A percentile compares a stretch with the other conserved stretches of the same genome.
These are phyloP conservation scores for Loripinus fragilis DNA, from an alignment of 2,888 invertebrate genomes.

Conservation along the genomic window DNA sequence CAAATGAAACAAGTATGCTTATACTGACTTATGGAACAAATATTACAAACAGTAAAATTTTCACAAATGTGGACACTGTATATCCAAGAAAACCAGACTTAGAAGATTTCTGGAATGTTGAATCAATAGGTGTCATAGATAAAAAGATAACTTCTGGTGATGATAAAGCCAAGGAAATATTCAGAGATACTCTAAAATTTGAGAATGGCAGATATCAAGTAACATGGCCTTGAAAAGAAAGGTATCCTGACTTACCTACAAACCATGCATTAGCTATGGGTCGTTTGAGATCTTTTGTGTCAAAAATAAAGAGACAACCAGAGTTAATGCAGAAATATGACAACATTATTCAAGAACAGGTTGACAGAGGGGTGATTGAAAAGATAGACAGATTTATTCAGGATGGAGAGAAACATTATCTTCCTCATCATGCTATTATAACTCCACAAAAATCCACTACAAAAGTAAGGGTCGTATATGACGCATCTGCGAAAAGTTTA, in stretches of 20 bases:
- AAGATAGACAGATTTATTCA: neutral
- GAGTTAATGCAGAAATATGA: neutral
- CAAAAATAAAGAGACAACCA: neutral
- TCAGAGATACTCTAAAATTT: neutral
- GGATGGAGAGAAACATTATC: neutral
- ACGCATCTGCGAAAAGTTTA: neutral
- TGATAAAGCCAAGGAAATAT: neutral
- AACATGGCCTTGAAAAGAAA: neutral
- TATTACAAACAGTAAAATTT: neutral
- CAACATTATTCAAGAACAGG: neutral
- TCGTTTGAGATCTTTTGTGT: neutral
- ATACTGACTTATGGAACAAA: neutral
- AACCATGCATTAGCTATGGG: neutral
- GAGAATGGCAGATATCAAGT: neutral
- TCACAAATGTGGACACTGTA: neutral
- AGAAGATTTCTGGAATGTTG: neutral
- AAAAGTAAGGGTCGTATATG: neutral
- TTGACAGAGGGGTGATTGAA: neutral
- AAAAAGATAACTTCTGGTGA: neutral
- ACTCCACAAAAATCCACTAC: neutral
- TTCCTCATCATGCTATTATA: neutral
- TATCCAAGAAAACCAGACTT: neutral
- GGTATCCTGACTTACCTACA: neutral
- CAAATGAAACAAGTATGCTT: neutral
- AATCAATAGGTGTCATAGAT: neutral